These are phyloP conservation scores for Agonopterix arenella DNA, from an alignment of 2,888 invertebrate genomes.

Conservation along the genomic window DNA sequence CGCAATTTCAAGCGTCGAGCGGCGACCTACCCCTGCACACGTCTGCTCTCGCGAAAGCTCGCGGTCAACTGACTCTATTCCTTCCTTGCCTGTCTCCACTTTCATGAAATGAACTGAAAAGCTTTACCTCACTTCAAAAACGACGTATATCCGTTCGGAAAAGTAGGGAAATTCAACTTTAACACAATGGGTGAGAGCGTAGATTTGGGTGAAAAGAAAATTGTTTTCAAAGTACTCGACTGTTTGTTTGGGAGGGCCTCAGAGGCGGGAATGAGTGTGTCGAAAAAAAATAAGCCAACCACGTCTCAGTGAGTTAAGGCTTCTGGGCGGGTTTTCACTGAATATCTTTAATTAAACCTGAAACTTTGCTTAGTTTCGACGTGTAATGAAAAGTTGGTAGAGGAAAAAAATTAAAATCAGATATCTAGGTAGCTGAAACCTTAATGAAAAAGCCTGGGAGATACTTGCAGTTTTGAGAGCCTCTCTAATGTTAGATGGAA, in stretches of 20 bases:
- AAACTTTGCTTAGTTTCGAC: slow-evolving; percentile 50
- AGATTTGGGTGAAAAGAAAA: slow-evolving; percentile 19
- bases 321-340: slow-evolving; percentile 66
- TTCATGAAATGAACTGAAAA: slow-evolving; percentile 73
- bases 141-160: slow-evolving; percentile 24
- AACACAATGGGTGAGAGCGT: background rate
- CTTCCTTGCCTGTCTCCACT: slow-evolving; percentile 55
- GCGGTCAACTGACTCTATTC: slow-evolving; percentile 67
- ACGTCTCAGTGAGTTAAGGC: slow-evolving; percentile 72
- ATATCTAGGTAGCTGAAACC: slow-evolving; percentile 20
- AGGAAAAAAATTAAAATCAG: slow-evolving; percentile 29
- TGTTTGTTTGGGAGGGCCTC: slow-evolving; percentile 76
- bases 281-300: slow-evolving; percentile 77
- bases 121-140: slow-evolving; percentile 26
- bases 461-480: slow-evolving; percentile 19
- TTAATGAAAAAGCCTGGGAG: slow-evolving; percentile 24
- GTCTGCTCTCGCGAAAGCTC: slow-evolving; percentile 59
- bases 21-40: slow-evolving; percentile 24
- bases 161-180: slow-evolving; percentile 15
- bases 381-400: slow-evolving; percentile 55
- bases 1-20: slow-evolving; percentile 23
- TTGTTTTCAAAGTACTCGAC: slow-evolving; percentile 70
- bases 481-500: slow-evolving; percentile 19
- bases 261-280: slow-evolving; percentile 75
- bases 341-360: slow-evolving; percentile 73